Conservation (phyloP, 2,797 vertebrate species). For the Clarias fuscus region DNA sequence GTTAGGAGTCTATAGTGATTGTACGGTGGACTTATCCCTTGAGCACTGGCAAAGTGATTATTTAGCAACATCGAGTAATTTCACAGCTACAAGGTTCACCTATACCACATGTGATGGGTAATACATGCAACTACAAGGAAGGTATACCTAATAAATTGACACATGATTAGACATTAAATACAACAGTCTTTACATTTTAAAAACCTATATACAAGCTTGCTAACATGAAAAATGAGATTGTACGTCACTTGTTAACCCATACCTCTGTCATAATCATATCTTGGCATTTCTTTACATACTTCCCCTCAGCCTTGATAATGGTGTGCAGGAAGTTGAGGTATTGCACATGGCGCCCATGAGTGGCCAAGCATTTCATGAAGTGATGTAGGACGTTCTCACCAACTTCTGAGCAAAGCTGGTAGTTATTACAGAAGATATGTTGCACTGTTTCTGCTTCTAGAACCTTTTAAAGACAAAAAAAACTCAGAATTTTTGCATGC, state of each 20-base stretch:
- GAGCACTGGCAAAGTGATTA: neutral
- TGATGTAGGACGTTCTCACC: conserved; percentile 90
- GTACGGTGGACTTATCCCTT: neutral
- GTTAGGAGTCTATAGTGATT: neutral
- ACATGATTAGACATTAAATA: neutral
- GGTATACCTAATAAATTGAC: neutral
- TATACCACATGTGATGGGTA: neutral
- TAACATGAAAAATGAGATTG: neutral
- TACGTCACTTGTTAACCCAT: conserved; percentile 57
- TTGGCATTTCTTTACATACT: conserved; percentile 99
- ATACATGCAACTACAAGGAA: neutral
- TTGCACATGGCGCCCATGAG: conserved; percentile 93
- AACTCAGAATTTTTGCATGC: neutral
- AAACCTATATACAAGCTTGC: neutral
- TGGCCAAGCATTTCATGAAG: conserved; percentile 94
- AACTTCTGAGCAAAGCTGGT: conserved; percentile 93
- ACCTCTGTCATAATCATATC: conserved; percentile 99
- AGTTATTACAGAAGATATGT: conserved; percentile 97
- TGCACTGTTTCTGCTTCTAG: conserved; percentile 94
- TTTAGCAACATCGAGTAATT: neutral
- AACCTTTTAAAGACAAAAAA: conserved; percentile 70
- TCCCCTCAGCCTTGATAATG: conserved; percentile 98
- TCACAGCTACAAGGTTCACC: neutral
- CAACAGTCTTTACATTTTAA: neutral
- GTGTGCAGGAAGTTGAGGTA: conserved; percentile 98